Base-by-base conservation (phyloP, 2,113 vertebrate genomes). In the Ginglymostoma cirratum region DNA sequence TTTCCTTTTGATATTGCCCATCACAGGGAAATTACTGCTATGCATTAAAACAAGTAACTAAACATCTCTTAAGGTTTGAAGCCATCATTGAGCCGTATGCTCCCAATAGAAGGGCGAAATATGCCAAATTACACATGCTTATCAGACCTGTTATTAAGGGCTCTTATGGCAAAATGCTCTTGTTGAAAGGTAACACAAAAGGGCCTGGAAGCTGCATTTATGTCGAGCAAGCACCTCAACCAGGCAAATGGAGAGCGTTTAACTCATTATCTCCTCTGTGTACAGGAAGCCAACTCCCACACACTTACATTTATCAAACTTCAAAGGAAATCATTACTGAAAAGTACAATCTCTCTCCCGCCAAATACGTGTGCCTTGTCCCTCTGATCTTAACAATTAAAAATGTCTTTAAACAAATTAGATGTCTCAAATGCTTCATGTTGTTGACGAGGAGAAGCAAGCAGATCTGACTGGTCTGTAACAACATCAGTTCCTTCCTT, bases 161-260 rank as follows among this genome's bases (percentile, higher is more conserved):
- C 95, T 94, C 96, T 96, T 80, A 78, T 80, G 69, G 95, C 80
- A 95, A 94, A 95, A 95, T 96, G 95, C 90, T 72, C 78, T 96
- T n/a, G 76, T 96, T 87, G 80, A 96, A 96, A 94, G 96, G 69
- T 95, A 85, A 78, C 15, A 96, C 96, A 96, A 96, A 96, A 89
- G 96, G 55, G 95, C 30, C 42, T 38, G 45, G 38, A 95, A 90
- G 80, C 96, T 96, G 93, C 87, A 96, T 70, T 85, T 76, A 95
- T 89, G 86, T 96, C 95, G 92, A 89, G 96, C 90, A 92, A 96
- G 95, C 78, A 80, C 95, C 95, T 96, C 94, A 67, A 96, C 95
- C 55, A 72, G 78, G 27, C 66, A 52, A 65, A 78, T 80, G 15
- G 72, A 72, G 70, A 96, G 76, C 55, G 87, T 92, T 92, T 92